These are phyloP conservation scores for Julus scandinavius DNA, from an alignment of 2,888 invertebrate genomes.

Conservation along the genomic window DNA sequence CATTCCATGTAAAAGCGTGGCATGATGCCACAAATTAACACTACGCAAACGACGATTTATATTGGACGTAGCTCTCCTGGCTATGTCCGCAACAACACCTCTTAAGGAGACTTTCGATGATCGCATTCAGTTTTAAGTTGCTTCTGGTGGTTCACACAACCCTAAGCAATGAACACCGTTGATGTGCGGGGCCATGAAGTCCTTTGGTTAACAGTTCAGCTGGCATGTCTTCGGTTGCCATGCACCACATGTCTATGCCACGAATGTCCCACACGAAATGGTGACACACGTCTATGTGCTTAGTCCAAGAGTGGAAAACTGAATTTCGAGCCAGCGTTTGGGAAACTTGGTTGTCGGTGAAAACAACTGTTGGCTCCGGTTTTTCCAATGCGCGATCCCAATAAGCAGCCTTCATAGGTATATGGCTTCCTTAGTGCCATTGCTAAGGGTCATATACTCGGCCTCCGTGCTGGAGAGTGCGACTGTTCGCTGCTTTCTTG, in stretches of 20 bases:
- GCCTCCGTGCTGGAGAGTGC: background rate
- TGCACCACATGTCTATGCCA: background rate
- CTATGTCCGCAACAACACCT: too few species aligned
- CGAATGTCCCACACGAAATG: background rate
- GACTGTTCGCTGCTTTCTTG: background rate
- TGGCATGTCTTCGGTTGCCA: background rate
- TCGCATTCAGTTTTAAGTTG: too few species aligned
- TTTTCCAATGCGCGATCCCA: background rate
- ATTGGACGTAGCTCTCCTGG: too few species aligned
- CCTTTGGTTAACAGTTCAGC: background rate
- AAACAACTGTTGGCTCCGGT: background rate
- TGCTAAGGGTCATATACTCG: constrained; percentile 48
- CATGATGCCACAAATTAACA: too few species aligned
- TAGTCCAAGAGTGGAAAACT: background rate
- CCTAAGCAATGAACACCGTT: background rate
- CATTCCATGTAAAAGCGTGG: too few species aligned
- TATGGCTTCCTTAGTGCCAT: constrained; percentile 42
- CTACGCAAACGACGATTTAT: too few species aligned
- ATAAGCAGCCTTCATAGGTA: background rate
- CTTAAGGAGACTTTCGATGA: too few species aligned
- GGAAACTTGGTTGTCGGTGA: background rate
- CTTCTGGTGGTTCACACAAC: too few species aligned
- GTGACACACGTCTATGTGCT: background rate
- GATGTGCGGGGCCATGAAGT: background rate
- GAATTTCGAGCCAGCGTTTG: background rate